Evolutionary conservation across 2,797 vertebrate species (phyloP), one percentile per base, ranked within the genome.

Genomic region (Rousettus madagascariensis): DNA sequence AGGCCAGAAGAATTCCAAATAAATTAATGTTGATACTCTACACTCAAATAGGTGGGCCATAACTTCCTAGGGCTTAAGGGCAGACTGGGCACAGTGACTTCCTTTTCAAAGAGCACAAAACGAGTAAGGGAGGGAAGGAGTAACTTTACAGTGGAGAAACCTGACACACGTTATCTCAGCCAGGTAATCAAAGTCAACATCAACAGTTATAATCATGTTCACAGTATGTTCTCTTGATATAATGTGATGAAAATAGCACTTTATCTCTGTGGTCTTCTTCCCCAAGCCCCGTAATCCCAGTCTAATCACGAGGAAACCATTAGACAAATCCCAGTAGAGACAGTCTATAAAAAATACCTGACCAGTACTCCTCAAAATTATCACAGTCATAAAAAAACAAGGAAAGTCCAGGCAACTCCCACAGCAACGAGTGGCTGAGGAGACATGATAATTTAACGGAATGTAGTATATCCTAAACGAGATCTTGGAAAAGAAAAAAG

Each of bases 91-190:
- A 33, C 8, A 59, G 38, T 20, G 63, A 71, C 33, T 41, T 46
- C 33, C 59, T 95, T 95, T 57, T 43, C 68, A 92, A 92, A 91
- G 36, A 92, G 77, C 19, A 63, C 33, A 46, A 84, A 68, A 53
- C 59, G 16, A 65, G 43, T 46, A 6, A 3, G 3, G 1, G 24
- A 11, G 8, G 1, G 6, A 19, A 10, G 94, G 2, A 71, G 11
- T 43, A 65, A 33, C 36, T 63, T 75, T 36, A 57, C 57, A 69
- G 30, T 46, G 28, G 26, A 91, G 65, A 88, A 88, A 72, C 20
- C 33, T 38, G 78, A 84, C 55, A 83, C 49, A 69, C 3, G 20
- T 41, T 69, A 77, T 36, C 51, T 51, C 68, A 83, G 77, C 36
- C 59, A 86, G 12, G 20, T 72, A 49, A 77, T 57, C 36, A 87